Percentiles rank a stretch among this genome's conserved stretches.
phyloP scores from a whole-genome alignment of 1,140 invertebrate species.

The Ips nitidus region DNA sequence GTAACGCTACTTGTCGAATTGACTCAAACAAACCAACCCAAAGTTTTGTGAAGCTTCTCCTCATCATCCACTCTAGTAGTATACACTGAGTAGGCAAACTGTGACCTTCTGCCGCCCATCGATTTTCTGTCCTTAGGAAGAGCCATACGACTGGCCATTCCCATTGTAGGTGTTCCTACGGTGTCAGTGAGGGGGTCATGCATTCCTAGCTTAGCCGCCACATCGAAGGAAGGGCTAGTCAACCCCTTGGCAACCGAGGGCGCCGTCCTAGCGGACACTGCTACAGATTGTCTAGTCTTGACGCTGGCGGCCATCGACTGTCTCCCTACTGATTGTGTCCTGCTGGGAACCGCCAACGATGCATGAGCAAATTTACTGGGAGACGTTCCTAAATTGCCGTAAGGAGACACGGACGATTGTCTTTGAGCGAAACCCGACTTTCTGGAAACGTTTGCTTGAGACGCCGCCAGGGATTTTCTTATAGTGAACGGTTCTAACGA shows the following conservation, averaged over 20 bases:
- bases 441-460: neutral
- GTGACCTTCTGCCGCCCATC: neutral
- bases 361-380: neutral
- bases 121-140: neutral
- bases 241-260: neutral
- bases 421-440: neutral
- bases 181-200: slow-evolving; percentile 1
- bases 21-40: too few species aligned
- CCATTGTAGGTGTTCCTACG: neutral
- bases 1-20: too few species aligned
- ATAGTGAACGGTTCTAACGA: neutral
- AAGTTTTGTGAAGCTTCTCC: neutral
- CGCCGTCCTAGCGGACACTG: neutral
- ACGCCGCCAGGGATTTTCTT: neutral
- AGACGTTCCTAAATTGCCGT: neutral
- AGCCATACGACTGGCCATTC: neutral
- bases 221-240: neutral
- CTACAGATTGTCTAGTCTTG: neutral
- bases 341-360: neutral
- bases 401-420: neutral
- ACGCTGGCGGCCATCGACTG: neutral
- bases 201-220: slow-evolving; percentile 2
- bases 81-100: slow-evolving; percentile 1
- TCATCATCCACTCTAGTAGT: slow-evolving; percentile 8
- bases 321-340: neutral